These are phyloP conservation scores for Bubalus kerabau DNA, from an alignment of 2,113 vertebrate species.

Conservation along the genomic window DNA sequence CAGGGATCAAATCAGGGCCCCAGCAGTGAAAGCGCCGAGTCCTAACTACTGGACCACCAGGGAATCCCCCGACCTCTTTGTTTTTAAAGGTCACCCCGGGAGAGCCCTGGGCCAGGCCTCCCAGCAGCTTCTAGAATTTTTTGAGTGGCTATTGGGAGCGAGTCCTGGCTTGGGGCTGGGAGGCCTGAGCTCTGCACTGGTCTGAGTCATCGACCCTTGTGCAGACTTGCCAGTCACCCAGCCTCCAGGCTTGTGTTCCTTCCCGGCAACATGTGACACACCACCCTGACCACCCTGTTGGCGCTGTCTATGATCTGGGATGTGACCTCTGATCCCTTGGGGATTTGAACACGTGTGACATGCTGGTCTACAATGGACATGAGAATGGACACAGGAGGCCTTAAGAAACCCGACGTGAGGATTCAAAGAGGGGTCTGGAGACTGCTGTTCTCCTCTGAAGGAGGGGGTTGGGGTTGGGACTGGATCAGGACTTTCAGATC, in stretches of 20 bases:
- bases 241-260: neutral
- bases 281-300: no score
- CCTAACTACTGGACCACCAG: neutral
- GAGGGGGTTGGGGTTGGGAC: neutral
- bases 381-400: neutral
- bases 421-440: neutral
- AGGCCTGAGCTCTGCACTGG: neutral
- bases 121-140: neutral
- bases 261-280: neutral
- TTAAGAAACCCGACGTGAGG: accelerated
- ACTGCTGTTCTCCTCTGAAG: neutral
- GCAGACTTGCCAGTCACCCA: neutral
- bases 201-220: neutral
- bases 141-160: neutral
- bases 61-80: neutral
- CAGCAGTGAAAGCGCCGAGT: neutral
- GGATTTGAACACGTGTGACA: neutral
- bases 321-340: neutral
- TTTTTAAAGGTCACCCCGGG: neutral
- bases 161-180: neutral
- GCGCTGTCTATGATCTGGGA: neutral
- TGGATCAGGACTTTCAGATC: neutral
- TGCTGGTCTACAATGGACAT: neutral
- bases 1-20: neutral
- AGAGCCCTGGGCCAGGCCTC: neutral